A percentile compares a stretch with the other conserved stretches of the same genome.
Conservation (phyloP, 2,888 invertebrate species). For the Nudaria mundana region DNA sequence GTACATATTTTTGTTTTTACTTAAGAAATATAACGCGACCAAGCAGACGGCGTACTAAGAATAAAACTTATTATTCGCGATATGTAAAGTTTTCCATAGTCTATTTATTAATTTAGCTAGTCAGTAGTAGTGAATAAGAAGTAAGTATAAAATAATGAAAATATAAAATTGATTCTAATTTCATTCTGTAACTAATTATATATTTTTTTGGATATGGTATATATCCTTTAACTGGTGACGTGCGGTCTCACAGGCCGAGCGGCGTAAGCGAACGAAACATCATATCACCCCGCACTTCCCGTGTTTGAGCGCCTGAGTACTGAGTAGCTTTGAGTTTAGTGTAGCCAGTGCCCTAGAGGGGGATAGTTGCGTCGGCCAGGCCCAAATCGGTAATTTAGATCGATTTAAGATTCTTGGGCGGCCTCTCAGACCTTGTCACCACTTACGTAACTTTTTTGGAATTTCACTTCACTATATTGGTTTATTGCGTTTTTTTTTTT, state of each 20-base stretch:
- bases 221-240: conserved; percentile 11
- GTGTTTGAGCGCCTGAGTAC: conserved; percentile 5
- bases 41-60: too few relatives aligned
- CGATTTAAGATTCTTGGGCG: conserved; percentile 4
- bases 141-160: too few relatives aligned
- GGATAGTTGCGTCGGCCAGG: conserved; percentile 3
- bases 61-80: too few relatives aligned
- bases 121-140: too few relatives aligned
- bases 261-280: conserved; percentile 3
- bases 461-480: conserved; percentile 3
- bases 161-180: too few relatives aligned
- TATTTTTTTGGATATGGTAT: too few relatives aligned
- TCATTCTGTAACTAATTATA: too few relatives aligned
- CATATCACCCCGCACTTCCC: conserved; percentile 6
- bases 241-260: conserved; percentile 9
- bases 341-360: background rate
- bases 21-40: too few relatives aligned
- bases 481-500: conserved; percentile 4
- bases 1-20: too few relatives aligned
- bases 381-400: conserved; percentile 5
- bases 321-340: conserved; percentile 11
- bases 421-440: conserved; percentile 10
- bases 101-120: too few relatives aligned
- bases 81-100: too few relatives aligned
- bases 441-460: conserved; percentile 12